Conservation (phyloP, 1,140 invertebrate species). For the Eurosta solidaginis region DNA sequence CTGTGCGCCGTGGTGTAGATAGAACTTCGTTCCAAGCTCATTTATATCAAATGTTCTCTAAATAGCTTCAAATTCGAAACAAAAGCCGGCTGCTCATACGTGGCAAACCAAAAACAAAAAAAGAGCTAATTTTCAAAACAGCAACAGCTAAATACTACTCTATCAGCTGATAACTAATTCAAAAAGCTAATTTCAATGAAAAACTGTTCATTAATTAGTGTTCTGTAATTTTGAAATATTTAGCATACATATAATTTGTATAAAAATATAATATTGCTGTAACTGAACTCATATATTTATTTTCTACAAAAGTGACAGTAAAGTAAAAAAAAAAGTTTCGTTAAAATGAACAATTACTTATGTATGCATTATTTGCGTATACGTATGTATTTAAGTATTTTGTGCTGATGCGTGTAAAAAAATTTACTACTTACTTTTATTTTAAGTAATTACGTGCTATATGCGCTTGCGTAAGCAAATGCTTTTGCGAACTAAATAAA, state of each 20-base stretch:
- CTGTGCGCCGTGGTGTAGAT: no score
- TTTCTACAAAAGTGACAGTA: background rate
- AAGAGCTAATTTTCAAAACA: background rate
- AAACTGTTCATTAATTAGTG: background rate
- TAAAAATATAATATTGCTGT: background rate
- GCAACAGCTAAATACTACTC: background rate
- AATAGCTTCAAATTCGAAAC: no score
- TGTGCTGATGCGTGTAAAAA: background rate
- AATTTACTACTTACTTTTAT: background rate
- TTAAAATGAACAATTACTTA: background rate
- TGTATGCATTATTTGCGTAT: background rate
- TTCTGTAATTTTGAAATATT: background rate
- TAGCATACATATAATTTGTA: no score
- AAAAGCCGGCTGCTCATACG: no score
- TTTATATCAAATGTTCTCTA: no score
- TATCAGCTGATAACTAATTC: background rate
- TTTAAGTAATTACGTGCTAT: background rate
- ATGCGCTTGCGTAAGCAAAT: no score
- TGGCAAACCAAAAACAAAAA: background rate
- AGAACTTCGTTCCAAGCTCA: no score
- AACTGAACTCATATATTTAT: background rate
- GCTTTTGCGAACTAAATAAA: background rate
- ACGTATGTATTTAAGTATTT: background rate
- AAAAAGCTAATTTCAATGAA: background rate
- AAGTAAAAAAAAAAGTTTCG: background rate